A percentile compares a stretch with the other conserved stretches of the same genome.
phyloP scores from a whole-genome alignment of 1,140 invertebrate species.

The Mamestra configurata region DNA sequence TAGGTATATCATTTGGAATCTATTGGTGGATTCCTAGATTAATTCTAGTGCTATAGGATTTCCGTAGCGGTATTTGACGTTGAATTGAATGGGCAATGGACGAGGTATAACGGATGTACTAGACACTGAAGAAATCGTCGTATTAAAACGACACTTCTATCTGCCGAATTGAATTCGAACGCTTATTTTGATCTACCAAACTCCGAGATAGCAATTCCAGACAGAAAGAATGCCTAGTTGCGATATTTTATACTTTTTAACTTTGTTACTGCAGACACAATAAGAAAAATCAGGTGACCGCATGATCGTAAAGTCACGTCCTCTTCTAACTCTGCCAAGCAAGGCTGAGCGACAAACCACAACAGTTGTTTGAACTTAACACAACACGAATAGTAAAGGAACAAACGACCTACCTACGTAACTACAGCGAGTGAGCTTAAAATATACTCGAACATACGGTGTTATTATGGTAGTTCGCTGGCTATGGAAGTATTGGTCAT shows the following conservation, averaged over 20 bases:
- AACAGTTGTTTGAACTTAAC: not conserved
- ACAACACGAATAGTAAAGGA: not conserved
- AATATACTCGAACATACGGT: not conserved
- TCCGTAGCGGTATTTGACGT: not conserved
- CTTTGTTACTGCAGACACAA: not conserved
- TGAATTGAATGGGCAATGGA: not conserved
- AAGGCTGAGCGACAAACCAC: not conserved
- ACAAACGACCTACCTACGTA: conserved; percentile 10
- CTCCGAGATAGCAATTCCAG: no score
- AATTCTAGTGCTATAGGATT: not conserved
- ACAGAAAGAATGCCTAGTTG: no score
- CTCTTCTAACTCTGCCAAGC: not conserved
- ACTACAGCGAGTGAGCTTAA: not conserved
- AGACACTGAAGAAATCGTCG: no score
- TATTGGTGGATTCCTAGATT: conserved; percentile 1
- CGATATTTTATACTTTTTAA: not conserved
- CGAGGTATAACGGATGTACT: not conserved
- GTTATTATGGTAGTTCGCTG: not conserved
- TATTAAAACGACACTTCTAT: no score
- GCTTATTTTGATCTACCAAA: no score
- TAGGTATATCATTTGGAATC: not conserved
- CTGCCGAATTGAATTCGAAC: not conserved
- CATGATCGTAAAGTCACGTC: not conserved
- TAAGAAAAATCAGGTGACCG: not conserved
- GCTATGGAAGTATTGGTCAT: not conserved